Evolutionary conservation across 2,888 invertebrate genomes (phyloP).

Genomic region (Andricus quercusramuli): DNA sequence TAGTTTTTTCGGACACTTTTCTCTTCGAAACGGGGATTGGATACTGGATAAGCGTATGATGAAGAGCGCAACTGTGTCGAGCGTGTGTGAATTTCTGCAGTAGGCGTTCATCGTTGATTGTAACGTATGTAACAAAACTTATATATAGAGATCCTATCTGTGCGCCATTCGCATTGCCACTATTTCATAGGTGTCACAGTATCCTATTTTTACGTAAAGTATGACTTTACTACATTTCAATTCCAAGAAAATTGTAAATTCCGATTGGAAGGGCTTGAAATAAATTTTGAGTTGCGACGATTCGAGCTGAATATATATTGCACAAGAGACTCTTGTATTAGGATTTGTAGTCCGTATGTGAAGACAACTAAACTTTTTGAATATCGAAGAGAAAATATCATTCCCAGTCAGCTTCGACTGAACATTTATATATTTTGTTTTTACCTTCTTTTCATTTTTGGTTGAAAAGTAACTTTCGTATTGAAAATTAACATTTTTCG

Average conservation of each 20-base stretch:
- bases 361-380: too few species aligned
- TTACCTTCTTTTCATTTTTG: too few species aligned
- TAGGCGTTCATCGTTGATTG: slow-evolving; percentile 48
- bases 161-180: neutral
- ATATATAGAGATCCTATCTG: slow-evolving; percentile 13
- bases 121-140: slow-evolving; percentile 40
- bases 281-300: neutral
- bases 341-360: too few species aligned
- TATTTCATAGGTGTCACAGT: slow-evolving; percentile 27
- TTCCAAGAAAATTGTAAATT: neutral
- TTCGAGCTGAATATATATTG: too few species aligned
- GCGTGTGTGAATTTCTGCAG: slow-evolving; percentile 48
- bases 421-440: too few species aligned
- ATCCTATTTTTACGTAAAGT: slow-evolving; percentile 4
- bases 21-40: slow-evolving; percentile 48
- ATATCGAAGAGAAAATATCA: too few species aligned
- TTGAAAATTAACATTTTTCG: too few species aligned
- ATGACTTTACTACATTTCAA: neutral
- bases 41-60: slow-evolving; percentile 52
- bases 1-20: slow-evolving; percentile 15
- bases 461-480: too few species aligned
- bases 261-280: neutral
- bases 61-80: slow-evolving; percentile 43
- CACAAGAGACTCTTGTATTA: too few species aligned
- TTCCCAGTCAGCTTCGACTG: too few species aligned